A percentile compares a stretch with the other conserved stretches of the same genome.
Evolutionary conservation across 2,113 vertebrate species (phyloP).

Genomic region (Petromus typicus): DNA sequence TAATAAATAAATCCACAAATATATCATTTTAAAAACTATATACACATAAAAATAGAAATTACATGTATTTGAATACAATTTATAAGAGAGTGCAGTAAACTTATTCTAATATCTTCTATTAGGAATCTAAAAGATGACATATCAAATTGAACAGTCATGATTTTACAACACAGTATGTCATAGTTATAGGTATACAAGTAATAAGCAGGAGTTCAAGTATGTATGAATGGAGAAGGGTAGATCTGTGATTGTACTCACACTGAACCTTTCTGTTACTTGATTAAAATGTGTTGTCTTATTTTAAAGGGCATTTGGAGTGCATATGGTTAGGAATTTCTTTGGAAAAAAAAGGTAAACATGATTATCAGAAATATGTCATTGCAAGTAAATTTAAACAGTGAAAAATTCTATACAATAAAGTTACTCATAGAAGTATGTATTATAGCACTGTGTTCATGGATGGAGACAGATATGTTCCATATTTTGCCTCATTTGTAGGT

Average conservation of each 20-base stretch:
- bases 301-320: background rate
- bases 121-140: conserved; percentile 1
- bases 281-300: background rate
- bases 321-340: background rate
- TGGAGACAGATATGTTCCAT: background rate
- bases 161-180: background rate
- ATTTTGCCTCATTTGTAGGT: background rate
- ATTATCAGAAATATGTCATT: background rate
- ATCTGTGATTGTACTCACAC: background rate
- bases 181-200: background rate
- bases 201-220: background rate
- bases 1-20: background rate
- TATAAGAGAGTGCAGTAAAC: background rate
- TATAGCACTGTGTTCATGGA: background rate
- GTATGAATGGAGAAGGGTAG: background rate
- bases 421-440: background rate
- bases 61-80: background rate
- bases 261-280: conserved; percentile 11
- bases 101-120: background rate
- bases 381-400: background rate
- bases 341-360: background rate
- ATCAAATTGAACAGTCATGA: background rate
- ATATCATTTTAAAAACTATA: conserved; percentile 16
- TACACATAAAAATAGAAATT: background rate
- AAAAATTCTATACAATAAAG: background rate